These are phyloP conservation scores for Andrena cerasifolii DNA, from an alignment of 1,140 invertebrate species.

Conservation along the genomic window DNA sequence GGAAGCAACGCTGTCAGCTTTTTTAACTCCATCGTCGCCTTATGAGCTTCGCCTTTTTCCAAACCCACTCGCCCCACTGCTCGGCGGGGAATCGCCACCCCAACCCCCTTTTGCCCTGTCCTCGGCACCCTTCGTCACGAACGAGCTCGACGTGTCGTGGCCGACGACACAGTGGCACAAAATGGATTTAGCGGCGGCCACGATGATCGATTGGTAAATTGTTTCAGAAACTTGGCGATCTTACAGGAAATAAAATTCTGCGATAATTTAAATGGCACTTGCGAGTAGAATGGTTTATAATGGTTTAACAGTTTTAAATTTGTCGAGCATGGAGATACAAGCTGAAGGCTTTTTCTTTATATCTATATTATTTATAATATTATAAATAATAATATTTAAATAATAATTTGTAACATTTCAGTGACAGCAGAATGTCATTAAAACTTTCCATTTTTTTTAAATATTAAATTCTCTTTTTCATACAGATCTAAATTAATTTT, in stretches of 20 bases:
- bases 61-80: constrained; percentile 43
- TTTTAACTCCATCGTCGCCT: constrained; percentile 70
- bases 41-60: constrained; percentile 41
- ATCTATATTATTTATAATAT: no score
- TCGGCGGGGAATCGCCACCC: not conserved
- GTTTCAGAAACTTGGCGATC: not conserved
- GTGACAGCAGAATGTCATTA: no score
- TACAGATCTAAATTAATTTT: no score
- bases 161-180: constrained; percentile 30
- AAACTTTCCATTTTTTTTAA: not conserved
- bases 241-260: no score
- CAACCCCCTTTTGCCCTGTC: not conserved
- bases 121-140: constrained; percentile 3
- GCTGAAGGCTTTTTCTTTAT: no score
- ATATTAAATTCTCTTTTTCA: not conserved
- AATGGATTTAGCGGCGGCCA: not conserved
- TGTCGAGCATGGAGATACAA: no score
- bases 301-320: no score
- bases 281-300: no score
- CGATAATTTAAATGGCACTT: no score
- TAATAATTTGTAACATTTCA: no score
- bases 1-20: constrained; percentile 70
- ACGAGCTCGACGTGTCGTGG: constrained; percentile 10
- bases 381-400: no score
- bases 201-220: not conserved